Evolutionary conservation across 2,797 vertebrate species (phyloP).

Genomic region (Lithobates pipiens): DNA sequence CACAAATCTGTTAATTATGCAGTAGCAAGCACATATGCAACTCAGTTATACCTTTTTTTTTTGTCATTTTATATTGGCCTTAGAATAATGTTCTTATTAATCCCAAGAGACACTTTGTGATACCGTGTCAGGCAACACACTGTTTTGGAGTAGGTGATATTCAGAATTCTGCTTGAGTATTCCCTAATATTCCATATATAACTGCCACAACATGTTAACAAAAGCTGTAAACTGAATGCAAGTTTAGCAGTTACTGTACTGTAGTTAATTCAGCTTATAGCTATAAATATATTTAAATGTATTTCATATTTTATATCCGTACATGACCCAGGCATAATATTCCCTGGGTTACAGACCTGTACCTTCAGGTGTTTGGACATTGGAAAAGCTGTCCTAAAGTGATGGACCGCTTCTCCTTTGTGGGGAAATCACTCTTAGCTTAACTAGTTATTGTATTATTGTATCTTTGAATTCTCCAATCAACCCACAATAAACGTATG

Average conservation of each 20-base stretch:
- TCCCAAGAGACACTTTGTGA: not conserved
- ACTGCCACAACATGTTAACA: not conserved
- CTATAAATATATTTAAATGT: not conserved
- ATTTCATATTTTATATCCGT: too few species aligned
- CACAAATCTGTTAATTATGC: conserved; percentile 34
- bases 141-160: not conserved
- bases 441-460: too few species aligned
- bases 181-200: not conserved
- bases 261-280: not conserved
- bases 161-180: not conserved
- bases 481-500: too few species aligned
- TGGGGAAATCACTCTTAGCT: too few species aligned
- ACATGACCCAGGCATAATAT: too few species aligned
- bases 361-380: too few species aligned
- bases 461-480: too few species aligned
- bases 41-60: not conserved
- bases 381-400: too few species aligned
- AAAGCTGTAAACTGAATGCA: not conserved
- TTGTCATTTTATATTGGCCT: not conserved
- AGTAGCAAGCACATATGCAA: not conserved
- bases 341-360: too few species aligned
- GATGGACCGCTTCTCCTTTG: too few species aligned
- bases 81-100: not conserved
- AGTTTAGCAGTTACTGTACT: not conserved
- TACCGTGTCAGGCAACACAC: not conserved